Conservation (phyloP, 2,113 vertebrate genomes). For the Chroicocephalus ridibundus region DNA sequence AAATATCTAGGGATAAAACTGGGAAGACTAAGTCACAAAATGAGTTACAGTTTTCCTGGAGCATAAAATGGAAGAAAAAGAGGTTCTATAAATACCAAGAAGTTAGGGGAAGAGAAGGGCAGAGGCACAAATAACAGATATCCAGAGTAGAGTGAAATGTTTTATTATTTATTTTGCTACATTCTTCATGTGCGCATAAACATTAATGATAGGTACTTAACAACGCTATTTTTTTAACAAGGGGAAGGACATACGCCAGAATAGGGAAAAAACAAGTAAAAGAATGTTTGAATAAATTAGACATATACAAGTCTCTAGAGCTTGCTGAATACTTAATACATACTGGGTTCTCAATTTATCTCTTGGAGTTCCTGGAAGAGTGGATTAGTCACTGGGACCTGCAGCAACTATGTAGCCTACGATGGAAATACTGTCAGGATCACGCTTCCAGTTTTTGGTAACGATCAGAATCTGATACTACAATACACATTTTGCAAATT, state of each 20-base stretch:
- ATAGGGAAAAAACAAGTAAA: not conserved
- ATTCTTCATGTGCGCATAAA: not conserved
- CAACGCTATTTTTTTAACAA: not conserved
- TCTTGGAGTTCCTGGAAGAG: not conserved
- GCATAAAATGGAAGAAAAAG: slow-evolving; percentile 5
- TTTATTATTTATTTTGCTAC: not conserved
- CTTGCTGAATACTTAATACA: not conserved
- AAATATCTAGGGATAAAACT: not conserved
- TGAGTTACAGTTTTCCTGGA: not conserved
- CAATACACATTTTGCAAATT: not conserved
- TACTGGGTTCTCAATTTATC: not conserved
- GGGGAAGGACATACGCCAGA: not conserved
- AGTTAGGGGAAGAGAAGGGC: not conserved
- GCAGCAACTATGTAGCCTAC: not conserved
- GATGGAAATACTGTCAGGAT: not conserved
- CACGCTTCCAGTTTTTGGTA: not conserved
- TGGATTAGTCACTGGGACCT: not conserved
- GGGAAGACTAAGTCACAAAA: not conserved
- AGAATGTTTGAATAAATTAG: not conserved
- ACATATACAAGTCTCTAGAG: accelerated
- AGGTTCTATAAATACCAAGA: not conserved
- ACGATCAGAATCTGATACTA: not conserved
- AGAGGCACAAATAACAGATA: not conserved
- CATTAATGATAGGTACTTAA: not conserved
- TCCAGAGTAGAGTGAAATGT: not conserved